Base-by-base conservation (phyloP, 2,797 vertebrate species). In the Ammospiza maritima region DNA sequence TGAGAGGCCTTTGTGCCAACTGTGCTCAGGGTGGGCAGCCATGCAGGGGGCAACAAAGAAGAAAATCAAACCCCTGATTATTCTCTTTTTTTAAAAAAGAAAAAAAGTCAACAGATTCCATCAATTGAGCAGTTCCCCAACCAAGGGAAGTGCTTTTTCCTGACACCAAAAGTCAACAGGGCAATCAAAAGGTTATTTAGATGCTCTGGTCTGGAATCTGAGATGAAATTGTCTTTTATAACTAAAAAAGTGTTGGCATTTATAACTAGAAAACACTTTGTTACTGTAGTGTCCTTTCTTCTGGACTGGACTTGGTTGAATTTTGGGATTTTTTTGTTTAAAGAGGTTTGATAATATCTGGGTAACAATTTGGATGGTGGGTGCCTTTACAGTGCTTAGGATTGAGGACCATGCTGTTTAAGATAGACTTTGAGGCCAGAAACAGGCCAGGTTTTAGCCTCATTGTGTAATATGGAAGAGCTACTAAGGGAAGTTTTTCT, bases 261-360 rank as follows among this genome's bases (percentile, higher is more conserved):
- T 56, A 8, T 29, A 67, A 62, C 5, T 23, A 83, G 51, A 62
- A 69, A 81, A 42, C 7, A 38, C 5, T 54, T 85, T 1, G 1
- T 64, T 66, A 50, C 22, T 9, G 0, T 82, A 67, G 38, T 11
- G 8, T 40, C 0, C 0, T 3, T 45, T 87, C 16, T 34, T 61
- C 67, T 0, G 0, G 71, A n/a, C 16, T 38, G 57, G 19, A 6
- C 5, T 76, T 50, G 27, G 15, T 32, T 71, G 32, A 19, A 2
- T 5, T 5, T 20, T 11, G 16, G 16, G 11, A 0, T 4, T 29
- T 38, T 71, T 27, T 66, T 44, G 2, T 38, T 81, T 73, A 18
- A 67, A 10, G 27, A 29, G 45, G 10, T 45, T 9, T 21, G 25
- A 15, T 47, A 29, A 42, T 23, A 1, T 16, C 16, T 17, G 27